Conservation (phyloP, 2,888 invertebrate species). For the Lasioglossum marginatum region DNA sequence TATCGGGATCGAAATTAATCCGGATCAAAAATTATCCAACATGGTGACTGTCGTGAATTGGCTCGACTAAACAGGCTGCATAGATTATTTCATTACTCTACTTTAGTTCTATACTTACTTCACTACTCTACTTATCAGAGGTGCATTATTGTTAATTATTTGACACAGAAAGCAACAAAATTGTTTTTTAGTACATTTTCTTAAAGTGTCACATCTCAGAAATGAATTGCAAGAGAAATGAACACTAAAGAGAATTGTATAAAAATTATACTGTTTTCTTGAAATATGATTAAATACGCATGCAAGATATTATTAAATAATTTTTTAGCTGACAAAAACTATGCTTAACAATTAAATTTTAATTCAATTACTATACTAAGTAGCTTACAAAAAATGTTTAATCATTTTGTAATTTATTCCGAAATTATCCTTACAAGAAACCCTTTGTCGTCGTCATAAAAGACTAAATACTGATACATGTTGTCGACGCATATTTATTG, state of each 20-base stretch:
- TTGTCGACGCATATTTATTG: not conserved
- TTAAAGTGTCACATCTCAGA: no score
- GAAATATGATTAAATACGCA: no score
- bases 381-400: not conserved
- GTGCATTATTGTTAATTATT: no score
- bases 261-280: no score
- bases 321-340: no score
- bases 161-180: no score
- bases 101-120: no score
- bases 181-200: no score
- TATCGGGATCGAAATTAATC: not conserved
- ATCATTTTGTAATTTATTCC: not conserved
- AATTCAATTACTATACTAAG: not conserved
- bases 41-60: not conserved
- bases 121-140: no score
- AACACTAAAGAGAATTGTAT: no score
- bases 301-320: no score
- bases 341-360: not conserved
- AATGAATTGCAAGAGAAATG: no score
- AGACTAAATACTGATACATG: not conserved
- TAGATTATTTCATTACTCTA: not conserved
- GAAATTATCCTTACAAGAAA: not conserved
- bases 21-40: not conserved
- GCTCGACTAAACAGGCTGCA: not conserved
- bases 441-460: not conserved